Conservation (phyloP, 2,797 vertebrate genomes). For the Pantherophis alleghaniensis region DNA sequence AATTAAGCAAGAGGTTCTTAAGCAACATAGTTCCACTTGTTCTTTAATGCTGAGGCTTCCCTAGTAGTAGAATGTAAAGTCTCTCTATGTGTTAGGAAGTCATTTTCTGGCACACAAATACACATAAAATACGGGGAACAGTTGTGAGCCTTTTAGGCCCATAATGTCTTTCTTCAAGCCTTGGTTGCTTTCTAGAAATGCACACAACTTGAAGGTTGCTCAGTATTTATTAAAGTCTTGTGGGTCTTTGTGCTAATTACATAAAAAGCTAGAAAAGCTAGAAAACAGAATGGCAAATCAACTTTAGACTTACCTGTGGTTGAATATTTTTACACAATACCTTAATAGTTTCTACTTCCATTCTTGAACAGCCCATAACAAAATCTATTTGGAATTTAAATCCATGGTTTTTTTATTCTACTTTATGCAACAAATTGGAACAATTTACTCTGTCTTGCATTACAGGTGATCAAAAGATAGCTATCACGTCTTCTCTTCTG, state of each 20-base stretch:
- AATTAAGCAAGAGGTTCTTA: slow-evolving; percentile 10
- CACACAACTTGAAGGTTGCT: background rate
- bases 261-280: background rate
- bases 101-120: background rate
- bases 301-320: background rate
- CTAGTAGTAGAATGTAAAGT: slow-evolving; percentile 14
- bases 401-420: background rate
- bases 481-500: background rate
- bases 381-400: background rate
- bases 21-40: slow-evolving; percentile 10
- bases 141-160: background rate
- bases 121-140: background rate
- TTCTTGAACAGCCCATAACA: background rate
- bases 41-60: background rate
- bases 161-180: background rate
- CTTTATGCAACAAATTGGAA: background rate
- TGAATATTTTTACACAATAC: background rate
- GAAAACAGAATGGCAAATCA: background rate
- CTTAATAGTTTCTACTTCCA: slow-evolving; percentile 19
- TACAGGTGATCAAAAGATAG: background rate
- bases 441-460: background rate
- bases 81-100: background rate
- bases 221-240: background rate
- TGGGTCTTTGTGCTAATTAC: background rate
- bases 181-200: background rate